Base-by-base conservation (phyloP, 2,797 vertebrate genomes). In the Aselliscus stoliczkanus region DNA sequence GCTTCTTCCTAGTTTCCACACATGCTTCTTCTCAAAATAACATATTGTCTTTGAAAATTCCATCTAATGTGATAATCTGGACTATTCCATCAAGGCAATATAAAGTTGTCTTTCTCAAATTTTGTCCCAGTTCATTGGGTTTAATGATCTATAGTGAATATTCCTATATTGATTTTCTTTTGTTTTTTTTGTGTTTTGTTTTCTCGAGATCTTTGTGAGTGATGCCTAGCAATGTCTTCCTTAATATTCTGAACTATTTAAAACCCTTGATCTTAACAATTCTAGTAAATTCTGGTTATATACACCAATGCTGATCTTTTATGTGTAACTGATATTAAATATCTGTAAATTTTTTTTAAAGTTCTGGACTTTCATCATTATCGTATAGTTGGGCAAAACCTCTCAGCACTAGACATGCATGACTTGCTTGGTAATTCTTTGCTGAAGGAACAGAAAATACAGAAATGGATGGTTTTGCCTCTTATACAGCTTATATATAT, bases 21-120 rank as follows among this genome's bases (percentile, higher is more conserved):
- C 27, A 17, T 62, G 29, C 12, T 52, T 85, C 75, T 65, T 52
- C 91, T 91, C 29, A 5, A 44, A 73, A 50, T 62, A 72, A 44
- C 7, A 2, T 84, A 72, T 29, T 62, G 29, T 88, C 14, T 96
- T 83, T 93, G 65, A 88, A 89, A 93, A 47, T 21, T 54, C 13
- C 34, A 54, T 65, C n/a, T 84, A 81, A 90, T 93, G 79, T 72
- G 47, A 92, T 95, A 83, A 94, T 81, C 39, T 88, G 84, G 42
- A 86, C 20, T 72, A 39, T 89, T 44, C 37, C 5, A 58, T 80
- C 8, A 70, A 76, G 44, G 69, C 11, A 47, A 3, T 56, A 58
- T 69, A 31, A 39, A 50, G 5, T 65, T 84, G 8, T 79, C 67
- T 94, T 90, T 47, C 79, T 95, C 84, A 92, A 93, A 47, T 69